A percentile compares a stretch with the other conserved stretches of the same genome.
phyloP scores from a whole-genome alignment of 2,797 vertebrate genomes.

The Hipposideros larvatus region DNA sequence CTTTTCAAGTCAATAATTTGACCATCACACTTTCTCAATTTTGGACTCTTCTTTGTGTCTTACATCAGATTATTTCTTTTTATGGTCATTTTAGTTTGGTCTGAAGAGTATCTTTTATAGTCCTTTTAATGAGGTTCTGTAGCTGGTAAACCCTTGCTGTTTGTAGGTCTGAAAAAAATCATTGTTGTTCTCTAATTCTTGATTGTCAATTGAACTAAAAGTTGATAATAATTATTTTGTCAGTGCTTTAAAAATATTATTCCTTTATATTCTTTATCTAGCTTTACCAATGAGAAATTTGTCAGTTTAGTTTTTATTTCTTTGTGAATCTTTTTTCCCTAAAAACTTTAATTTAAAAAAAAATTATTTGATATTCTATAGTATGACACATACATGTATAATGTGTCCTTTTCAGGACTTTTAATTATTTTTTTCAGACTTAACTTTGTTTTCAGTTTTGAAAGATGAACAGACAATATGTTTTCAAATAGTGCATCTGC shows the following conservation, averaged over 20 bases:
- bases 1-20: constrained; percentile 32
- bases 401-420: background rate
- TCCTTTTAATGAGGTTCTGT: background rate
- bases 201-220: background rate
- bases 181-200: background rate
- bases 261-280: background rate
- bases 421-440: background rate
- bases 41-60: background rate
- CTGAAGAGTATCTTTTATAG: background rate
- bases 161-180: background rate
- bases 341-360: background rate
- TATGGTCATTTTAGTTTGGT: background rate
- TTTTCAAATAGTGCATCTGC: background rate
- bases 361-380: background rate
- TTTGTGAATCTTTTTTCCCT: background rate
- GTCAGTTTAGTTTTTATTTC: background rate
- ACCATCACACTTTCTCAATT: background rate
- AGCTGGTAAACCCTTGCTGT: background rate
- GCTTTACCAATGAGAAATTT: background rate
- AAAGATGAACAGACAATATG: background rate
- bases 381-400: background rate
- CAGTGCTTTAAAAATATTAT: background rate
- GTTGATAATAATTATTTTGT: background rate
- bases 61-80: background rate
- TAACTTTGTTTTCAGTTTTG: background rate